A percentile compares a stretch with the other conserved stretches of the same genome.
These are phyloP conservation scores for Agrotis ipsilon DNA, from an alignment of 2,888 invertebrate genomes.

Conservation along the genomic window DNA sequence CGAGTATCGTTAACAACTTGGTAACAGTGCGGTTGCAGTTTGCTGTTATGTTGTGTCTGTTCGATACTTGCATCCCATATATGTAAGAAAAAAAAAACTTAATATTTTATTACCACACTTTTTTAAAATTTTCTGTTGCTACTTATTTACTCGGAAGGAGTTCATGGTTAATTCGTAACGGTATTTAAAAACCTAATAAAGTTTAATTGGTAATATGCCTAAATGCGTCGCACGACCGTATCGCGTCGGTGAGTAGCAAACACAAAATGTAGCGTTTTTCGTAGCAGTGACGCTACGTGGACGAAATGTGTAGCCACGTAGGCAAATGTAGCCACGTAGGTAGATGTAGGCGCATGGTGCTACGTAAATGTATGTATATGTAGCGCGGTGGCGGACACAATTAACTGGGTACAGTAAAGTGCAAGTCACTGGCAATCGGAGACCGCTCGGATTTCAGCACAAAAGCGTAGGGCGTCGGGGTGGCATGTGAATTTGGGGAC, in stretches of 20 bases:
- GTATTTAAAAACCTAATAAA: constrained; percentile 74
- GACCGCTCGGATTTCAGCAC: constrained; percentile 84
- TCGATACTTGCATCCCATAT: constrained; percentile 62
- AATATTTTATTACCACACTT: constrained; percentile 70
- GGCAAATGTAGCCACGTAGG: constrained; percentile 37
- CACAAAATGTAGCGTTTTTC: constrained; percentile 69
- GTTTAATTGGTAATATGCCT: constrained; percentile 59
- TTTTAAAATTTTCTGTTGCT: constrained; percentile 68
- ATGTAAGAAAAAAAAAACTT: constrained; percentile 74
- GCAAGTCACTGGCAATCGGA: constrained; percentile 88
- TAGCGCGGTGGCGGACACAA: constrained; percentile 76
- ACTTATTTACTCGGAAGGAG: constrained; percentile 44
- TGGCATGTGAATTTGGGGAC: constrained; percentile 75
- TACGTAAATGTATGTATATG: constrained; percentile 27
- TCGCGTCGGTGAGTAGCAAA: constrained; percentile 65
- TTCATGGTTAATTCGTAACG: constrained; percentile 71
- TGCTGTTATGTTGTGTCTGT: constrained; percentile 77
- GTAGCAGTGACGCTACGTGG: constrained; percentile 72
- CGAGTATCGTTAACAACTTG: constrained; percentile 83
- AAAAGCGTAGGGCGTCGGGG: constrained; percentile 78
- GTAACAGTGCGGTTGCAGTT: constrained; percentile 79
- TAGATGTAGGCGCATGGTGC: constrained; percentile 20
- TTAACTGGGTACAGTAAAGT: constrained; percentile 83
- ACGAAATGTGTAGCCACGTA: constrained; percentile 58
- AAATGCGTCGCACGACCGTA: constrained; percentile 66